These are phyloP conservation scores for Equus quagga DNA, from an alignment of 2,113 vertebrate species.

Conservation along the genomic window DNA sequence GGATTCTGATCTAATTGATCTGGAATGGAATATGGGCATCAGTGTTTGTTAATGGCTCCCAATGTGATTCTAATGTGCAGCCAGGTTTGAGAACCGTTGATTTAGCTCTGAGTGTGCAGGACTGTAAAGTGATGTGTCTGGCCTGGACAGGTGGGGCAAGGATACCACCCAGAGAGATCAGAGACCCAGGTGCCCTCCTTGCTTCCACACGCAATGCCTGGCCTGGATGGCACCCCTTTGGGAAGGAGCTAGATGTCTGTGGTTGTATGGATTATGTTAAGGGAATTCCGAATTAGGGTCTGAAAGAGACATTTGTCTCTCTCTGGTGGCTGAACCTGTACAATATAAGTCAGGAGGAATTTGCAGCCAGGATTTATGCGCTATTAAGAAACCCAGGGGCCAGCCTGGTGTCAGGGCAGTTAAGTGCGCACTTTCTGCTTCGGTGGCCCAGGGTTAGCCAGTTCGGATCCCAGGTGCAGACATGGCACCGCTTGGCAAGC, in stretches of 20 bases:
- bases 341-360: background rate
- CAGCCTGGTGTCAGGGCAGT: too few relatives aligned
- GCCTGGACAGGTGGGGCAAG: rapidly evolving
- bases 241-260: background rate
- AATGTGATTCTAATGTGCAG: background rate
- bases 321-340: background rate
- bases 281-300: background rate
- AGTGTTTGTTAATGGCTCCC: background rate
- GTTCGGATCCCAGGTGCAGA: too few relatives aligned
- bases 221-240: rapidly evolving
- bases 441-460: too few relatives aligned
- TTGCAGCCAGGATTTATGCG: background rate
- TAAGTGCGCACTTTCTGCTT: too few relatives aligned
- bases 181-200: background rate
- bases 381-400: background rate
- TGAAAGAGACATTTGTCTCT: background rate
- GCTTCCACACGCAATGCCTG: background rate
- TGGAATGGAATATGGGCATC: background rate
- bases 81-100: background rate
- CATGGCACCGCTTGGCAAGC: too few relatives aligned
- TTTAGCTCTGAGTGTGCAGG: background rate
- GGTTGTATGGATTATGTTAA: background rate
- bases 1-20: background rate
- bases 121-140: background rate
- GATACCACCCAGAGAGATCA: rapidly evolving